phyloP scores from a whole-genome alignment of 2,888 invertebrate genomes.

The Latheticus oryzae region DNA sequence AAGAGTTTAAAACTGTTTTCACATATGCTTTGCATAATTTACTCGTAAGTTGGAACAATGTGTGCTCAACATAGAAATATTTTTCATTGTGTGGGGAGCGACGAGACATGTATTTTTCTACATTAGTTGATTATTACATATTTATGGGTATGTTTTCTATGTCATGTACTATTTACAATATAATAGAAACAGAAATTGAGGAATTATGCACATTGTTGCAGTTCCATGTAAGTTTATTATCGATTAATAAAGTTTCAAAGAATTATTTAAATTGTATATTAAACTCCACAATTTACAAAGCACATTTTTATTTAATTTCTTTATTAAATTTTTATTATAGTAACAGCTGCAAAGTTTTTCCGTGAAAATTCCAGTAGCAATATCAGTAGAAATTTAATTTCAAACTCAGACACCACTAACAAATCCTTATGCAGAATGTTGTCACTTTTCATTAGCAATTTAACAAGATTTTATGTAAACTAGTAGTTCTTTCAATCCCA shows the following conservation, averaged over 20 bases:
- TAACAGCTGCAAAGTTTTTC: conserved; percentile 22
- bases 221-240: too few relatives aligned
- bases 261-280: too few relatives aligned
- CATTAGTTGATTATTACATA: background rate
- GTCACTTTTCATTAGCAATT: conserved; percentile 32
- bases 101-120: conserved; percentile 5
- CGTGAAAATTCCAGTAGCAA: conserved; percentile 19
- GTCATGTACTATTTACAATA: conserved; percentile 9
- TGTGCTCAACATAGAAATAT: conserved; percentile 13
- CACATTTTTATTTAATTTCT: conserved; percentile 23
- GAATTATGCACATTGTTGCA: too few relatives aligned
- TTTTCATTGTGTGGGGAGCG: conserved; percentile 7
- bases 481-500: conserved; percentile 11
- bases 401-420: conserved; percentile 11
- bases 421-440: conserved; percentile 28
- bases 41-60: conserved; percentile 23
- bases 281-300: too few relatives aligned
- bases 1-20: conserved; percentile 27
- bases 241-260: too few relatives aligned
- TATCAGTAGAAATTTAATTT: conserved; percentile 28
- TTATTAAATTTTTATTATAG: conserved; percentile 35
- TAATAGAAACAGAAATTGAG: too few relatives aligned
- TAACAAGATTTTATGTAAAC: conserved; percentile 18
- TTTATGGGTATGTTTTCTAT: background rate
- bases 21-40: conserved; percentile 30